These are phyloP conservation scores for Zaprionus ornatus DNA, from an alignment of 1,140 invertebrate species.

Conservation along the genomic window DNA sequence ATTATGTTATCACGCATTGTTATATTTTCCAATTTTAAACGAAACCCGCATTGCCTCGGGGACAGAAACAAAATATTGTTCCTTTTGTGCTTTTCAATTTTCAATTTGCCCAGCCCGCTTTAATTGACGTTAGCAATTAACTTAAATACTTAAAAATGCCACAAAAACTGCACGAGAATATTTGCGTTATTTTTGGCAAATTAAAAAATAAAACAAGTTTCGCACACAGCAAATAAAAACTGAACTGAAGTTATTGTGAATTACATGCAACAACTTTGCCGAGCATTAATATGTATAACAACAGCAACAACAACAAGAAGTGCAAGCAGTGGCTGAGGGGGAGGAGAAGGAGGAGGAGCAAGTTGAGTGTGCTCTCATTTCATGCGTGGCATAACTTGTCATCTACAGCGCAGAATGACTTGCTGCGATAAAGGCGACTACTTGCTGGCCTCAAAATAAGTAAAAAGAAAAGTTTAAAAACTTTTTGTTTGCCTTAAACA, in stretches of 20 bases:
- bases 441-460: conserved; percentile 25
- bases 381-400: conserved; percentile 68
- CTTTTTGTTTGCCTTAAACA: conserved; percentile 37
- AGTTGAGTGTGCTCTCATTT: conserved; percentile 26
- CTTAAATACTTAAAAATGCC: conserved; percentile 3
- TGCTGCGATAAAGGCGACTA: conserved; percentile 34
- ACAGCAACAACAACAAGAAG: conserved; percentile 26
- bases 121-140: background rate
- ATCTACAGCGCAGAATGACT: conserved; percentile 59
- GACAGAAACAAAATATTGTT: background rate
- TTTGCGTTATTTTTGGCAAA: background rate
- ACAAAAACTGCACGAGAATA: background rate
- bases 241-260: conserved; percentile 23
- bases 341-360: background rate
- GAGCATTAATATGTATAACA: conserved; percentile 19
- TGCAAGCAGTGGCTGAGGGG: background rate
- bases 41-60: background rate
- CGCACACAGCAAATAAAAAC: background rate
- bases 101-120: background rate
- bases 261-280: conserved; percentile 22
- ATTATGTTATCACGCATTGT: conserved; percentile 5
- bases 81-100: background rate
- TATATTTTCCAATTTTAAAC: background rate
- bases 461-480: conserved; percentile 21
- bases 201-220: conserved; percentile 22